Conservation (phyloP, 2,888 invertebrate genomes). For the Quadroppia sp. region DNA sequence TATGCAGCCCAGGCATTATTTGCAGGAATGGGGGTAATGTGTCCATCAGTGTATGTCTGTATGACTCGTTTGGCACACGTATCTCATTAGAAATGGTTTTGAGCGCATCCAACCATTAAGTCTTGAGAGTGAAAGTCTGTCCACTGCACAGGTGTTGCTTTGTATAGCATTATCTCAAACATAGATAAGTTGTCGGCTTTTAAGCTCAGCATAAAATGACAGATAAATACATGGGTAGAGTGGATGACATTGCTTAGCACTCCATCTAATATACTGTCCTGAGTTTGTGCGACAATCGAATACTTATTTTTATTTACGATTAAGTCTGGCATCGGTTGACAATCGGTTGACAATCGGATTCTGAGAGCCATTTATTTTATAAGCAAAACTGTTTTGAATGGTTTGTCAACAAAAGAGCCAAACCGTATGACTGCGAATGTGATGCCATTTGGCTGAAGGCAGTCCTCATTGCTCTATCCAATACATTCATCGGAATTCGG, state of each 20-base stretch:
- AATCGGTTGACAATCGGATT: too few species aligned
- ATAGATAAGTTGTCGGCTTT: neutral
- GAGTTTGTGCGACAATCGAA: neutral
- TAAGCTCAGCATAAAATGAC: too few species aligned
- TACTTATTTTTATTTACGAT: neutral
- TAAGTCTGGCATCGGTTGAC: too few species aligned
- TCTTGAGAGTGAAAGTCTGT: conserved; percentile 6
- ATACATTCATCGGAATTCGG: conserved; percentile 15
- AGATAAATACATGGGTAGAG: too few species aligned
- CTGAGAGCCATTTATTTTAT: neutral
- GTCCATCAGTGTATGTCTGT: conserved; percentile 4
- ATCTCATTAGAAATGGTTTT: conserved; percentile 31
- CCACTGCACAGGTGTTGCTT: conserved; percentile 34
- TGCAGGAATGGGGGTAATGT: neutral
- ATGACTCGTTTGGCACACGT: conserved; percentile 17
- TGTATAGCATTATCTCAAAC: neutral
- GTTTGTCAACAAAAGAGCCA: conserved; percentile 28
- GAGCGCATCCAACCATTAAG: neutral
- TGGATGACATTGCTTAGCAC: too few species aligned
- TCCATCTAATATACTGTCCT: too few species aligned
- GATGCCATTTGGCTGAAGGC: conserved; percentile 13
- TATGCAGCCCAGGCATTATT: conserved; percentile 24
- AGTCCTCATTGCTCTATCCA: neutral
- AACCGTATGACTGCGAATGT: neutral
- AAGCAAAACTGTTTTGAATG: neutral